phyloP scores from a whole-genome alignment of 1,140 invertebrate genomes.

The Lethrus apterus region DNA sequence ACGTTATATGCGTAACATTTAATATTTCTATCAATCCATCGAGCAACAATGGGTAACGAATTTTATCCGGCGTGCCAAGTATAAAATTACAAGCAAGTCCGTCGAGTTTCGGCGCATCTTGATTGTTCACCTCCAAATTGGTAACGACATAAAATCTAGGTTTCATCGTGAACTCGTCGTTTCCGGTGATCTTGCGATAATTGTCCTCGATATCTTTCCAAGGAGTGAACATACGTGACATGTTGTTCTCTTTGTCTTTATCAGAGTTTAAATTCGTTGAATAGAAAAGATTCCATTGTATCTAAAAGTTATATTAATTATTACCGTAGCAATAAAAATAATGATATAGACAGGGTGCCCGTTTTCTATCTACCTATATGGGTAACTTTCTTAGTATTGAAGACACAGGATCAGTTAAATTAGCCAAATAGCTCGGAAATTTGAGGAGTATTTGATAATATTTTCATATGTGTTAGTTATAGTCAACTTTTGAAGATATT shows the following conservation, averaged over 20 bases:
- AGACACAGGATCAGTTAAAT: no score
- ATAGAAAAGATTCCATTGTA: slow-evolving; percentile 78
- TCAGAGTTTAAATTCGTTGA: slow-evolving; percentile 52
- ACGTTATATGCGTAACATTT: slow-evolving; percentile 57
- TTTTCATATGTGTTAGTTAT: no score
- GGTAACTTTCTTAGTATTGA: no score
- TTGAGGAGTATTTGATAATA: no score
- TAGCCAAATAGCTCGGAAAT: no score
- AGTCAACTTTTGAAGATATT: no score
- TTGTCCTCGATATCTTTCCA: slow-evolving; percentile 76
- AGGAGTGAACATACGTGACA: slow-evolving; percentile 60
- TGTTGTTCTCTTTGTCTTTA: slow-evolving; percentile 48
- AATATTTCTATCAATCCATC: slow-evolving; percentile 78
- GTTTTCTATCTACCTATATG: no score
- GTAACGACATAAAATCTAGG: slow-evolving; percentile 84
- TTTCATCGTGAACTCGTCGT: slow-evolving; percentile 69
- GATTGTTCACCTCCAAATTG: slow-evolving; percentile 67
- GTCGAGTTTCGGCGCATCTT: slow-evolving; percentile 81
- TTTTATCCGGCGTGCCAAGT: slow-evolving; percentile 78
- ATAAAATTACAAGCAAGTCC: slow-evolving; percentile 92
- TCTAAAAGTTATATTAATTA: slow-evolving; percentile 43
- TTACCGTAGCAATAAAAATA: slow-evolving; percentile 10
- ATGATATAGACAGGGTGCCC: no score
- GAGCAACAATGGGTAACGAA: slow-evolving; percentile 81
- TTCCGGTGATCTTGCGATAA: slow-evolving; percentile 63